Conservation (phyloP, 2,113 vertebrate species). For the Phyllostomus hastatus region DNA sequence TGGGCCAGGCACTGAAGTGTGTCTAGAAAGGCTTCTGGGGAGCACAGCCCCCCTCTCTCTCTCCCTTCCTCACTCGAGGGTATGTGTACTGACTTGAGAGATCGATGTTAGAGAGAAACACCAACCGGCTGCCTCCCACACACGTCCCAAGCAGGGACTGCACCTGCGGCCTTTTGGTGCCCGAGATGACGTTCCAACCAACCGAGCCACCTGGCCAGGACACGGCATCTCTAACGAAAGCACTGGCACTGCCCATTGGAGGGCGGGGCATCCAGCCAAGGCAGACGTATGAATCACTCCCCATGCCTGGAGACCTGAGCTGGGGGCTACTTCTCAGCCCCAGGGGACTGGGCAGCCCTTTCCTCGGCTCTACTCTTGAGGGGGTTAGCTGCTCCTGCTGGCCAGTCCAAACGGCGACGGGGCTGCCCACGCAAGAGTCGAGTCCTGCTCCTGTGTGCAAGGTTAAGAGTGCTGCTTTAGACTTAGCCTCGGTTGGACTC, state of each 20-base stretch:
- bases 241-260: not conserved
- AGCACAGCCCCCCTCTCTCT: not conserved
- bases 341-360: not conserved
- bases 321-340: not conserved
- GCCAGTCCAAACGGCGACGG: not conserved
- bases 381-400: no score
- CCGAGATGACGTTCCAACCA: no score
- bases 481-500: not conserved
- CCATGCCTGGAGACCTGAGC: not conserved
- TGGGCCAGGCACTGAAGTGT: not conserved
- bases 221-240: not conserved
- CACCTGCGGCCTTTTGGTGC: no score
- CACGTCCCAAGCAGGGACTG: no score
- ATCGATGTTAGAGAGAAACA: not conserved
- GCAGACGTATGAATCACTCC: not conserved
- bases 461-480: not conserved
- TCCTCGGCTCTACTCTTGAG: not conserved
- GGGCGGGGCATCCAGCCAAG: not conserved
- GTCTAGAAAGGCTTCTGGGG: not conserved
- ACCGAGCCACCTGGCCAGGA: not conserved
- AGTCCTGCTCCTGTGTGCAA: not conserved
- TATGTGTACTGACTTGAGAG: not conserved
- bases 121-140: no score
- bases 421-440: not conserved
- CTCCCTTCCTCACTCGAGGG: not conserved